Evolutionary conservation across 2,888 invertebrate genomes (phyloP), one percentile per base, ranked within the genome.

Genomic region (Tenthredo livida): DNA sequence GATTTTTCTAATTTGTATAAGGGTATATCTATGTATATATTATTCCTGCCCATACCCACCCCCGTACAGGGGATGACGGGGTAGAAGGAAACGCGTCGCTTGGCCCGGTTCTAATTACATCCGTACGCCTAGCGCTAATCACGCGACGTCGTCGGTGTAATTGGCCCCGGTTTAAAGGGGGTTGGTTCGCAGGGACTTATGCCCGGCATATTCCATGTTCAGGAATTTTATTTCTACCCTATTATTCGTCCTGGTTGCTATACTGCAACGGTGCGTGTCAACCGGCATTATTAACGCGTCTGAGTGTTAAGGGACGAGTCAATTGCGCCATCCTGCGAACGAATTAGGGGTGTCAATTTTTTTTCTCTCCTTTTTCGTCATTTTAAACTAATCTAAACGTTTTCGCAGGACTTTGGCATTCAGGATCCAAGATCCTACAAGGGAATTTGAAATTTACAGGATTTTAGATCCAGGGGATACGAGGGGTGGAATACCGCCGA

Each of bases 71-170:
- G 29, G 21, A 4, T 65, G 2, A 29, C 33, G 67, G 61, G 78
- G 21, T 61, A 17, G 40, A 29, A 21, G 78, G 37, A 50, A 61
- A 61, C 58, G 61, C 80, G 80, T 80, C 58, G 80, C 61, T 80
- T 40, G 58, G 61, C 61, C 73, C 33, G 50, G 33, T 61, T 75
- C 58, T 84, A 84, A 84, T 84, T 84, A 84, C 73, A 61, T 75
- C 84, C 84, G 73, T 84, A 70, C 50, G 40, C 37, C 40, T 84
- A 40, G 6, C 29, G 58, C 40, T 84, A 84, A 84, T 75, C 84
- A 73, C 80, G 72, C 75, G 54, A 84, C 54, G 84, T 84, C 84
- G 75, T 84, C 73, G 61, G 50, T 43, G 84, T 84, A 84, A 84
- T 84, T 84, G 75, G 58, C 61, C 40, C 70, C 25, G 17, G 75